Evolutionary conservation across 1,140 invertebrate species (phyloP), one percentile per base, ranked within the genome.

Genomic region (Zophobas morio): DNA sequence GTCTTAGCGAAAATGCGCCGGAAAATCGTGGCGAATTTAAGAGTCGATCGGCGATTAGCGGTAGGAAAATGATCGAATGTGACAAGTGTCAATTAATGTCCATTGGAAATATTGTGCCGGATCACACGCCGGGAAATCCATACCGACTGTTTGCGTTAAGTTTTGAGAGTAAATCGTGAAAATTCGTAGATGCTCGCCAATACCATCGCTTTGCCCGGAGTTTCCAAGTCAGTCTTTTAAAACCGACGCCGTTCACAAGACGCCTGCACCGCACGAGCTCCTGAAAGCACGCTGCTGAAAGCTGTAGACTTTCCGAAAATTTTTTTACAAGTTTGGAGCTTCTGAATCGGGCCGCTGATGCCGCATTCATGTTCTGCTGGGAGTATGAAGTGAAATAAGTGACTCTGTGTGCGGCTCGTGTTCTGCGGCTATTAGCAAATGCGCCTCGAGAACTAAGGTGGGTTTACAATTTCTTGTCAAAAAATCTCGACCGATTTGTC

Each of bases 201-300:
- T 54, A 73, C 49, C 49, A 56, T 53, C 71, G 71, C 51, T 73
- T 73, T 73, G 49, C 71, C 49, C 47, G 49, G 37, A 73, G 71
- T 73, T 73, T 73, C 54, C 71, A 73, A 73, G 71, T 73, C 71
- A 73, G 71, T 73, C 49, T 73, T 73, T 73, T 73, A 54, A 53
- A 73, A 73, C 49, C 71, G 54, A 40, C 49, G 71, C 54, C 40
- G 71, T 40, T 39, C 56, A 56, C 37, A 73, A 73, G 71, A 73
- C 71, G 71, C 71, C 51, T 20, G 51, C 5, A 56, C 71, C 49
- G 46, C 35, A 49, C 49, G 37, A 35, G 49, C 71, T 53, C 49
- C 36, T 73, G 47, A 56, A 40, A 72, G 53, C 70, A 73, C 49
- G 49, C 37, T 66, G 2, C 39, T 66, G 20, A 66, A 66, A 66